phyloP scores from a whole-genome alignment of 2,113 vertebrate genomes.

The Oryzias woworae region DNA sequence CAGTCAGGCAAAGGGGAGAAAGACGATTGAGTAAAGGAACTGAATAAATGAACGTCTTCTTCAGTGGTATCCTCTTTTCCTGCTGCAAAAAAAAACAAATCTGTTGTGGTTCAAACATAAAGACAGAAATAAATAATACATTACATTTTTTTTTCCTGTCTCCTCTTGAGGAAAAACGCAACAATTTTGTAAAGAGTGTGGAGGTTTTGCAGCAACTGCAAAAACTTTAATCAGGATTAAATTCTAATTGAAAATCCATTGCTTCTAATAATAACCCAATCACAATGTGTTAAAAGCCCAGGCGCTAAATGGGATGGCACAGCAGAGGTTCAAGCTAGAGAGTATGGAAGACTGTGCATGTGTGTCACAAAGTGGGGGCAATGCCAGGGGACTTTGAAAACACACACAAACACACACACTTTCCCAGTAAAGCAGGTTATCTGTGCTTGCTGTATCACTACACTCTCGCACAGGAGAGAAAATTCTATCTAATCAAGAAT shows the following conservation, averaged over 20 bases:
- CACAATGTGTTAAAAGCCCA: slow-evolving; percentile 61
- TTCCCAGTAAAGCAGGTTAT: slow-evolving; percentile 55
- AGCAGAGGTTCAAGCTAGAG: slow-evolving; percentile 12
- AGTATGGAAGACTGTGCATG: slow-evolving; percentile 5
- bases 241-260: slow-evolving; percentile 74
- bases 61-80: slow-evolving; percentile 42
- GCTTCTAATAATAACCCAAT: slow-evolving; percentile 66
- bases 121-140: neutral
- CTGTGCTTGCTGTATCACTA: slow-evolving; percentile 60
- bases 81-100: slow-evolving; percentile 18
- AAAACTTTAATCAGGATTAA: slow-evolving; percentile 67
- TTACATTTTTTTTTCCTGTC: neutral
- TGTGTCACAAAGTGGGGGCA: slow-evolving; percentile 17
- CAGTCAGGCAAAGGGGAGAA: slow-evolving; percentile 63
- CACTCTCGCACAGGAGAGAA: slow-evolving; percentile 63
- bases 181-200: slow-evolving; percentile 14
- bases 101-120: no score
- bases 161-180: slow-evolving; percentile 37
- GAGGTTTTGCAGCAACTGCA: slow-evolving; percentile 46
- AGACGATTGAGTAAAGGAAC: slow-evolving; percentile 48
- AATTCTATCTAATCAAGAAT: slow-evolving; percentile 84
- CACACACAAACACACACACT: slow-evolving; percentile 14
- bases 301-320: slow-evolving; percentile 44
- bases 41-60: slow-evolving; percentile 55
- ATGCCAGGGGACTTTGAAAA: slow-evolving; percentile 27